phyloP scores from a whole-genome alignment of 2,888 invertebrate genomes.

The Colletes collaris region DNA sequence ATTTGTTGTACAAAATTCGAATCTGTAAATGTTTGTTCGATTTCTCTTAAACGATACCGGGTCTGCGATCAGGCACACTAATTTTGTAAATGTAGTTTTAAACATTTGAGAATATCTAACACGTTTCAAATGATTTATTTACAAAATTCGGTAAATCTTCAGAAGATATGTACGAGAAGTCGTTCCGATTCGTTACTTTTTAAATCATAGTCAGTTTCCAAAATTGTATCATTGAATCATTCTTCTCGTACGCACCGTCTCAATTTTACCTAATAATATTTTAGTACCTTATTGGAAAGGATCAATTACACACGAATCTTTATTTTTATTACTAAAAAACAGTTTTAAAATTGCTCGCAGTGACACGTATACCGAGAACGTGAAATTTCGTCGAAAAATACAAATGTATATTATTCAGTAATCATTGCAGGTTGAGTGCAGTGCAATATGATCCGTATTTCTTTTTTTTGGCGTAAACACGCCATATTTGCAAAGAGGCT shows the following conservation, averaged over 20 bases:
- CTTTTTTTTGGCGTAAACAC: conserved; percentile 26
- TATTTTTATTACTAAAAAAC: conserved; percentile 40
- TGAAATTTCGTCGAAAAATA: conserved; percentile 62
- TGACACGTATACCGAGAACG: conserved; percentile 8
- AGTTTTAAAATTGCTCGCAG: conserved; percentile 42
- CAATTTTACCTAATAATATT: conserved; percentile 41
- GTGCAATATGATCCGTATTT: conserved; percentile 46
- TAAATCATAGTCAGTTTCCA: not conserved
- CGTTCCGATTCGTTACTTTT: conserved; percentile 5
- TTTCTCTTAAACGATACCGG: conserved; percentile 28
- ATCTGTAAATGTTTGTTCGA: conserved; percentile 27
- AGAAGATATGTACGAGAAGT: conserved; percentile 56
- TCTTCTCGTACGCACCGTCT: conserved; percentile 51
- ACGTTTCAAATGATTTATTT: conserved; percentile 53
- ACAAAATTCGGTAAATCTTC: conserved; percentile 53
- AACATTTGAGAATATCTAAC: conserved; percentile 48
- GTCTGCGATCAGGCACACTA: conserved; percentile 62
- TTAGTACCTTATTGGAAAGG: conserved; percentile 50
- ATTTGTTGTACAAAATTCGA: conserved; percentile 48
- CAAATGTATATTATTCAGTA: conserved; percentile 58
- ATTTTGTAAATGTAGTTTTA: conserved; percentile 47
- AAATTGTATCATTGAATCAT: conserved; percentile 12
- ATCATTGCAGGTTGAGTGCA: conserved; percentile 56
- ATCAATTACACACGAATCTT: conserved; percentile 33
- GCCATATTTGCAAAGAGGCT: conserved; percentile 26